Percentiles rank a stretch among this genome's conserved stretches.
These are phyloP conservation scores for Polia nebulosa DNA, from an alignment of 2,888 invertebrate genomes.

Conservation along the genomic window DNA sequence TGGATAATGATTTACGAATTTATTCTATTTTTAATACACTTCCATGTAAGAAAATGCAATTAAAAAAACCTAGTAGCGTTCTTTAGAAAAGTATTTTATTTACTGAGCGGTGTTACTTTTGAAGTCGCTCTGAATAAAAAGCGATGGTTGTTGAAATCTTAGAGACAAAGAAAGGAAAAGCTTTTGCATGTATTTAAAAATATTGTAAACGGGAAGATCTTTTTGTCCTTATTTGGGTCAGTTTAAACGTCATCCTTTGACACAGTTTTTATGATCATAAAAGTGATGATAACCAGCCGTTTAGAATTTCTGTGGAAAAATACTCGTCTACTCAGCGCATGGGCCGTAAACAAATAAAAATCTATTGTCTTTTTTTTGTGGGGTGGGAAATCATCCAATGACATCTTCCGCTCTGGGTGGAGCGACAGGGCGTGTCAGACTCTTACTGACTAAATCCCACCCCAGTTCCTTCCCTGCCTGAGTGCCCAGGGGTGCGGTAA, in stretches of 20 bases:
- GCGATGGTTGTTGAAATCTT: constrained; percentile 10
- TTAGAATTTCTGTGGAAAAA: too few species aligned
- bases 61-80: constrained; percentile 39
- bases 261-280: neutral
- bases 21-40: constrained; percentile 52
- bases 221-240: constrained; percentile 4
- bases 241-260: neutral
- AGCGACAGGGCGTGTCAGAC: too few species aligned
- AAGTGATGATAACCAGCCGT: too few species aligned
- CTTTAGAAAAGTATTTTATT: constrained; percentile 47
- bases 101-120: constrained; percentile 38
- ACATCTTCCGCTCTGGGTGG: too few species aligned
- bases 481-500: too few species aligned
- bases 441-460: too few species aligned
- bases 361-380: too few species aligned
- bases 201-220: neutral
- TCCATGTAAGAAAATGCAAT: constrained; percentile 51
- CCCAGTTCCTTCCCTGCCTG: too few species aligned
- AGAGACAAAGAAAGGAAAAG: constrained; percentile 29
- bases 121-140: constrained; percentile 43
- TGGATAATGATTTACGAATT: constrained; percentile 63
- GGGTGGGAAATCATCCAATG: too few species aligned
- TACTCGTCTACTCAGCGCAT: too few species aligned
- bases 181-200: constrained; percentile 25
- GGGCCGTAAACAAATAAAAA: too few species aligned